phyloP scores from a whole-genome alignment of 2,888 invertebrate species.

The Drosophila yooni region DNA sequence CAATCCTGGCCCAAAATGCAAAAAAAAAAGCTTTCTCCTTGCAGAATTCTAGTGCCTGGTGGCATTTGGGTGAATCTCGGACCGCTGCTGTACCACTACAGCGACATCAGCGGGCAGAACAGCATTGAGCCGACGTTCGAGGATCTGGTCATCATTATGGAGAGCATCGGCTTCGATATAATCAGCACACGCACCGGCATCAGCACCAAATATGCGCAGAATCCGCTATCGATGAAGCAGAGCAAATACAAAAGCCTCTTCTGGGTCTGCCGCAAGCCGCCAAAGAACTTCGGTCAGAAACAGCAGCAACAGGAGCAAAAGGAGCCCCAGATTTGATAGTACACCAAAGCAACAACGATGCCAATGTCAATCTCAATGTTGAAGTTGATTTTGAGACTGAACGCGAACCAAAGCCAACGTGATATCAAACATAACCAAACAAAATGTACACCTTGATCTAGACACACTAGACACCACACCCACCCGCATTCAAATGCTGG shows the following conservation, averaged over 20 bases:
- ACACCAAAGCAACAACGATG: slow-evolving; percentile 32
- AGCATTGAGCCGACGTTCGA: slow-evolving; percentile 98
- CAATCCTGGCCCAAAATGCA: neutral
- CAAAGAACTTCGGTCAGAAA: slow-evolving; percentile 30
- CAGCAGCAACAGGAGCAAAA: slow-evolving; percentile 20
- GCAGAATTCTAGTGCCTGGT: slow-evolving; percentile 92
- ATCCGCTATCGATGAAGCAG: slow-evolving; percentile 95
- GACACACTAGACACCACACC: slow-evolving; percentile 1
- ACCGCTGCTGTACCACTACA: slow-evolving; percentile 96
- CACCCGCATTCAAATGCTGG: slow-evolving; percentile 32
- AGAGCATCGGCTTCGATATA: slow-evolving; percentile 92
- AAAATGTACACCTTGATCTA: neutral
- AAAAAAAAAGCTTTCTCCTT: neutral
- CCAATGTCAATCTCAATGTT: neutral
- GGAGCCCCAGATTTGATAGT: slow-evolving; percentile 63
- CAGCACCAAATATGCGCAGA: slow-evolving; percentile 96
- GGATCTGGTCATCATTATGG: slow-evolving; percentile 91
- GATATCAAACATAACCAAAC: slow-evolving; percentile 22
- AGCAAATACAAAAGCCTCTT: slow-evolving; percentile 96
- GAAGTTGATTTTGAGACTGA: slow-evolving; percentile 43
- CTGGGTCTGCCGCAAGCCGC: slow-evolving; percentile 95
- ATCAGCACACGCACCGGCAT: slow-evolving; percentile 90
- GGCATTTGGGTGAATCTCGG: slow-evolving; percentile 96
- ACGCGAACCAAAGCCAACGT: slow-evolving; percentile 40
- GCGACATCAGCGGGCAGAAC: slow-evolving; percentile 93